Percentiles rank a stretch among this genome's conserved stretches.
phyloP scores from a whole-genome alignment of 2,797 vertebrate genomes.

The Takifugu rubripes region DNA sequence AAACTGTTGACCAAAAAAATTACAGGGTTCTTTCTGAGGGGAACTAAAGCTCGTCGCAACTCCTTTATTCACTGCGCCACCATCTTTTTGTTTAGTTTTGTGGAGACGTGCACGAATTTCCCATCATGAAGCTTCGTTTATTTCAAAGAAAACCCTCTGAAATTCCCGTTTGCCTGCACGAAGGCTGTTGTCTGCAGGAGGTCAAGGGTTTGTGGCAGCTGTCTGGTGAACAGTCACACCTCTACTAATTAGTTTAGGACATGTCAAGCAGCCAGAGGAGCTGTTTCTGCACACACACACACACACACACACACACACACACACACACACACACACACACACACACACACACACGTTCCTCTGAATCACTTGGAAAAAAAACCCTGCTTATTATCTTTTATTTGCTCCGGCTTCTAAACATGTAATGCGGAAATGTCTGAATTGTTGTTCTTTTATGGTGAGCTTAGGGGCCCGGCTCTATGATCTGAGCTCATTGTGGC shows the following conservation, averaged over 20 bases:
- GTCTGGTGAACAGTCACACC: slow-evolving; percentile 73
- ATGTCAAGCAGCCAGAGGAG: slow-evolving; percentile 54
- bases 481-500: slow-evolving; percentile 51
- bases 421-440: slow-evolving; percentile 39
- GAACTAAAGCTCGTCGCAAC: not conserved
- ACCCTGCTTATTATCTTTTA: slow-evolving; percentile 42
- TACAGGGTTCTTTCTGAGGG: not conserved
- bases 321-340: slow-evolving; percentile 47
- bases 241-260: slow-evolving; percentile 76
- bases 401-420: slow-evolving; percentile 39
- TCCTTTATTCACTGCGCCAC: slow-evolving; percentile 3
- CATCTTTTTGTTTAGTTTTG: not conserved
- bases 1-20: slow-evolving; percentile 1
- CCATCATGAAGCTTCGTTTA: not conserved
- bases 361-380: slow-evolving; percentile 61
- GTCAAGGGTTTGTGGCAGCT: slow-evolving; percentile 61
- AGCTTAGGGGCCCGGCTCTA: slow-evolving; percentile 48
- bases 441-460: slow-evolving; percentile 26
- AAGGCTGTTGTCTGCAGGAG: slow-evolving; percentile 43
- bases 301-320: slow-evolving; percentile 1
- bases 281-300: slow-evolving; percentile 16
- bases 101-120: no score
- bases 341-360: slow-evolving; percentile 45
- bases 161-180: slow-evolving; percentile 10
- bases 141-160: not conserved